These are phyloP conservation scores for Cotesia glomerata DNA, from an alignment of 1,140 invertebrate species.

Conservation along the genomic window DNA sequence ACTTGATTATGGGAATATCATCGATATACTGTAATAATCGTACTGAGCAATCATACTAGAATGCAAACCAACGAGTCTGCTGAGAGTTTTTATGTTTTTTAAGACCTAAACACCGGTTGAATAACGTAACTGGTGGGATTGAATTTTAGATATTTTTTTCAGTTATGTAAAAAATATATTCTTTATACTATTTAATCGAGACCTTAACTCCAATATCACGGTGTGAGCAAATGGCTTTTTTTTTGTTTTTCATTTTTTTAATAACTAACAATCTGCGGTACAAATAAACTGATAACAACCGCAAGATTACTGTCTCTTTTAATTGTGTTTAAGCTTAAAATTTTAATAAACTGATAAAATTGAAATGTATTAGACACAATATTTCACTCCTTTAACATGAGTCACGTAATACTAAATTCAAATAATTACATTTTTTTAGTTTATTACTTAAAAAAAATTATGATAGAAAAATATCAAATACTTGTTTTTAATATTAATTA, in stretches of 20 bases:
- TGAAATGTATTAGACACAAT: neutral
- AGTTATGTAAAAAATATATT: neutral
- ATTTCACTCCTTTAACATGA: neutral
- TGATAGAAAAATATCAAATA: too few species aligned
- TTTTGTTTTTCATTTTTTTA: neutral
- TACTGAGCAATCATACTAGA: neutral
- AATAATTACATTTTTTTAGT: too few species aligned
- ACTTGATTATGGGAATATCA: conserved; percentile 10
- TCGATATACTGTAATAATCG: conserved; percentile 7
- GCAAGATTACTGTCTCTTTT: neutral
- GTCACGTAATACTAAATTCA: too few species aligned
- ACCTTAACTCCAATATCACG: neutral
- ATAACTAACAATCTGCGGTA: neutral
- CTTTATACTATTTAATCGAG: neutral
- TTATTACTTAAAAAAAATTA: too few species aligned
- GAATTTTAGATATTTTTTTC: neutral
- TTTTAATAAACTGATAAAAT: neutral
- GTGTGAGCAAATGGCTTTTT: neutral
- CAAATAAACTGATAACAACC: conserved; percentile 1
- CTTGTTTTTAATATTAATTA: too few species aligned
- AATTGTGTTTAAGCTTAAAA: neutral
- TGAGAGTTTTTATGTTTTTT: neutral
- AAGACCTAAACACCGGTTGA: neutral
- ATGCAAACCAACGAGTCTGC: neutral
- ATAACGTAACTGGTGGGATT: neutral